A percentile compares a stretch with the other conserved stretches of the same genome.
Evolutionary conservation across 2,888 invertebrate species (phyloP).

Genomic region (Agriotes lineatus): DNA sequence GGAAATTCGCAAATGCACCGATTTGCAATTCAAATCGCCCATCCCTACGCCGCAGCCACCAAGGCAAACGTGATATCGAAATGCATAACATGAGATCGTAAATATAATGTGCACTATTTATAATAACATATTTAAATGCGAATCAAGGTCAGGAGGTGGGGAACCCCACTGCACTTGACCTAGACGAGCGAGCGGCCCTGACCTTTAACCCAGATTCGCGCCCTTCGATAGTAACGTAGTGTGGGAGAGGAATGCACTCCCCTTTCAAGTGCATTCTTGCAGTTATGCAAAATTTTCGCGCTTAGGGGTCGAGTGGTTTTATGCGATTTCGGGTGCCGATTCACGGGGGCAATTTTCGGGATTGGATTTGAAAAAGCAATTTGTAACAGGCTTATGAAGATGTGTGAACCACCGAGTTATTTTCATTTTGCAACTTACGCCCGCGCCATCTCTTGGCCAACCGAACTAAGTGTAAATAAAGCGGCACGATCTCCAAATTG

Average conservation of each 20-base stretch:
- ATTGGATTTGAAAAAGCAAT: too few relatives aligned
- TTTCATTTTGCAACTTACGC: too few relatives aligned
- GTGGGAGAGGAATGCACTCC: slow-evolving; percentile 46
- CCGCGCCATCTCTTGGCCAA: too few relatives aligned
- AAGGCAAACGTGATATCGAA: too few relatives aligned
- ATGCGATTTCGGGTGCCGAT: neutral
- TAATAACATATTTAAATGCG: slow-evolving; percentile 41
- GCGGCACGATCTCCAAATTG: too few relatives aligned
- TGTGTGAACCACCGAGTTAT: too few relatives aligned
- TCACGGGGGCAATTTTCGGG: too few relatives aligned
- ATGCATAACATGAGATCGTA: neutral
- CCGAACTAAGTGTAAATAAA: too few relatives aligned
- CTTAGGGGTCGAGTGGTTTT: neutral
- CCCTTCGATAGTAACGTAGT: slow-evolving; percentile 45
- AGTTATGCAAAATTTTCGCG: slow-evolving; percentile 7
- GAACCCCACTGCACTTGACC: slow-evolving; percentile 57
- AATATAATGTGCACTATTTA: slow-evolving; percentile 9
- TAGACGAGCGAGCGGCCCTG: slow-evolving; percentile 54
- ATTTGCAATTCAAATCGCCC: too few relatives aligned
- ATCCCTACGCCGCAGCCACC: too few relatives aligned
- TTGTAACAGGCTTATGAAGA: too few relatives aligned
- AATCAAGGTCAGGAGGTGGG: slow-evolving; percentile 48
- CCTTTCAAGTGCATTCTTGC: slow-evolving; percentile 25
- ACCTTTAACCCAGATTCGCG: slow-evolving; percentile 55
- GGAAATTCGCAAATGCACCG: too few relatives aligned